Conservation (phyloP, 92 coral and sea anemone genomes). For the Umimayanthus chanpuru region DNA sequence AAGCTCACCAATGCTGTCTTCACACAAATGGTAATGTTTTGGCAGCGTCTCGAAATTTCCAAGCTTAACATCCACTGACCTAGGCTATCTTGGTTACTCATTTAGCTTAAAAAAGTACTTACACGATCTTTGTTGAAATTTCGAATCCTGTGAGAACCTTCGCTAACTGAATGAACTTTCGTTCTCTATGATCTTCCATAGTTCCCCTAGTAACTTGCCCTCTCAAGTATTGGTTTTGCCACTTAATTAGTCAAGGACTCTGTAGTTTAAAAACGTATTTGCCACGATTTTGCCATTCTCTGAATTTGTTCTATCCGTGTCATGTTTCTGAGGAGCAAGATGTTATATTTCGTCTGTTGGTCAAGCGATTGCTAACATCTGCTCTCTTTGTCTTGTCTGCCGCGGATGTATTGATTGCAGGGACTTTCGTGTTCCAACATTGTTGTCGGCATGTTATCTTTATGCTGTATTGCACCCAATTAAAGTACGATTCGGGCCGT, state of each 20-base stretch:
- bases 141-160: background rate
- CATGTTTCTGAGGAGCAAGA: background rate
- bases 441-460: background rate
- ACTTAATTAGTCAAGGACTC: too few relatives aligned
- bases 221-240: background rate
- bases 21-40: too few relatives aligned
- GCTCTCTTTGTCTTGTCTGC: background rate
- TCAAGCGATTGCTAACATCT: conserved; percentile 1
- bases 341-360: background rate
- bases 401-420: background rate
- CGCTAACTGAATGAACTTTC: background rate
- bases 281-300: background rate
- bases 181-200: background rate
- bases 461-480: conserved; percentile 10
- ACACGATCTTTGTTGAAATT: background rate
- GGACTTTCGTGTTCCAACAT: conserved; percentile 14
- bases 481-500: background rate
- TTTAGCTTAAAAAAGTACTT: background rate
- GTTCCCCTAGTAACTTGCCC: background rate
- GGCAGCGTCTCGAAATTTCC: background rate
- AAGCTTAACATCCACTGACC: background rate
- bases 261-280: background rate
- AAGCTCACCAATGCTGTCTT: too few relatives aligned
- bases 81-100: background rate
- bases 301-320: too few relatives aligned